Evolutionary conservation across 2,888 invertebrate genomes (phyloP), one percentile per base, ranked within the genome.

Genomic region (Oscheius sp.): DNA sequence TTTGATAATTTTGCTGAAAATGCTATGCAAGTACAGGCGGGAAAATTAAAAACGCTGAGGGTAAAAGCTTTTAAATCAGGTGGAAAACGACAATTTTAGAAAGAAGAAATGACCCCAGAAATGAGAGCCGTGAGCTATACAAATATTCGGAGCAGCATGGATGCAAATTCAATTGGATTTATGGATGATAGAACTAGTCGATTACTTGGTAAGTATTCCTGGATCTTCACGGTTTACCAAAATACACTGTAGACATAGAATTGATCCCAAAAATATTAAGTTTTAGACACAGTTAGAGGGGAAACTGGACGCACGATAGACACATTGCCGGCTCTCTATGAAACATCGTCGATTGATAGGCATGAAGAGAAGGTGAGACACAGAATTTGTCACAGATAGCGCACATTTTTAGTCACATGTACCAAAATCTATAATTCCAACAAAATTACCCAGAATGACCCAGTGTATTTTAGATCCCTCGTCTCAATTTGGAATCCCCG

Each of bases 1-100:
- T 76, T 87, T 75, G 81, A 83, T 35, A 73, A 79, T 18, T 87
- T 87, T 72, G 86, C 87, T 12, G 86, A 85, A 58, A 81, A 85
- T 69, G 87, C 87, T 1, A 86, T 87, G 41, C 86, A 85, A 75
- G 85, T 85, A 55, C 83, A 85, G 55, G 78, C 75, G 13, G 85
- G 85, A 23, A 84, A 84, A 58, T 66, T 85, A 46, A 74, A 83
- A 41, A 83, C 82, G 5, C 73, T 85, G 29, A 69, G 68, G 25
- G 58, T 59, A 43, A 9, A 35, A 13, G 16, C 13, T 49, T 18
- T 45, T 45, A 45, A 9, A 49, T 49, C 21, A 18, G 3, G 49
- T 3, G 16, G 5, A 49, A 49, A 18, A 18, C 5, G 5, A 18
- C 13, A 18, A 13, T 49, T 66, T 49, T 21, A 49, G 66, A 49